Evolutionary conservation across 2,888 invertebrate species (phyloP).

Genomic region (Amphimallon solstitiale): DNA sequence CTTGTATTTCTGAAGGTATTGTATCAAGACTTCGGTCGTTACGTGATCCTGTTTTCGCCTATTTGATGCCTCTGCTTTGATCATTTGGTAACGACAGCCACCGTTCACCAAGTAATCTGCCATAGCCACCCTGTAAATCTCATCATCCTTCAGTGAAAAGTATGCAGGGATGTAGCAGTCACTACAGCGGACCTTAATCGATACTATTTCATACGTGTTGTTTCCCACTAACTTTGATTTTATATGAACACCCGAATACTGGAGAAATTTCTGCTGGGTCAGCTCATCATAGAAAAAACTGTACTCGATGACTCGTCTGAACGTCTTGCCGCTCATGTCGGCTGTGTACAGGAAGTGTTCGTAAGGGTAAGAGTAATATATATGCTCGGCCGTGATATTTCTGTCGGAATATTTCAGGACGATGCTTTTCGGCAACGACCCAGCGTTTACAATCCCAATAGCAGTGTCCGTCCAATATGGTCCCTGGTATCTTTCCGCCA

Average conservation of each 20-base stretch:
- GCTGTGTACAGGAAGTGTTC: background rate
- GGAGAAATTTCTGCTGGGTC: background rate
- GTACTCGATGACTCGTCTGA: background rate
- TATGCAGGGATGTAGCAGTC: conserved; percentile 2
- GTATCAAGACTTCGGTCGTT: background rate
- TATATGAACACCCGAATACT: background rate
- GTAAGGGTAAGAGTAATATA: background rate
- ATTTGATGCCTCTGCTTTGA: background rate
- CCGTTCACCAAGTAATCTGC: background rate
- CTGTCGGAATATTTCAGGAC: background rate
- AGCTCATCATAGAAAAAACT: background rate
- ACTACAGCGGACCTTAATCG: background rate
- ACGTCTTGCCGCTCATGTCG: background rate
- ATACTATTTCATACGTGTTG: background rate
- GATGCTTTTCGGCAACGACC: background rate
- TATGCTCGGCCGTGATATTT: background rate
- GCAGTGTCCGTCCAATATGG: background rate
- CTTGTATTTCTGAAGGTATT: background rate
- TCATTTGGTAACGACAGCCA: background rate
- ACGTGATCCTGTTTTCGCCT: background rate
- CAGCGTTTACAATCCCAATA: background rate
- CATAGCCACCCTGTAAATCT: background rate
- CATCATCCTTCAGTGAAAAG: background rate
- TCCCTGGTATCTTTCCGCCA: background rate
- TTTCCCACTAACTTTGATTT: background rate